These are phyloP conservation scores for Acanthosepion esculentum DNA, from an alignment of 2,888 invertebrate species.

Conservation along the genomic window DNA sequence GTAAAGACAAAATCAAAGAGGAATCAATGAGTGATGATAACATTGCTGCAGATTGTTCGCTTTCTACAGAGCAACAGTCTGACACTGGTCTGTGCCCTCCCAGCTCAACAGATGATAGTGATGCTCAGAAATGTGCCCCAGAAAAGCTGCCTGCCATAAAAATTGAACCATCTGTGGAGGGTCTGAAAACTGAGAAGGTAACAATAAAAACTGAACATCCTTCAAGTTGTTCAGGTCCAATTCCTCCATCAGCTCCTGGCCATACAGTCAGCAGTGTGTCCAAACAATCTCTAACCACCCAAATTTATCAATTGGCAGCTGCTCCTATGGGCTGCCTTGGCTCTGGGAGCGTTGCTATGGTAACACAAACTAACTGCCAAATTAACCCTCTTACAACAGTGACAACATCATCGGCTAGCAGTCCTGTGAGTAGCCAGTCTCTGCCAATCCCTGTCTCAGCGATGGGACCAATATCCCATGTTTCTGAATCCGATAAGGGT, in stretches of 20 bases:
- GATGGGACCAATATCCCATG: constrained; percentile 47
- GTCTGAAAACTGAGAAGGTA: constrained; percentile 34
- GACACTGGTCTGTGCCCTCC: constrained; percentile 36
- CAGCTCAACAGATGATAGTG: constrained; percentile 50
- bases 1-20: constrained; percentile 38
- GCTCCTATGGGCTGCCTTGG: constrained; percentile 59
- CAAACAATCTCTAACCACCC: constrained; percentile 52
- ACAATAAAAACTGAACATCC: constrained; percentile 49
- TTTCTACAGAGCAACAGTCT: constrained; percentile 51
- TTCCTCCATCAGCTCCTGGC: background rate
- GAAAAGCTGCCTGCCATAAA: constrained; percentile 34
- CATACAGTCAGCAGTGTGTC: constrained; percentile 40
- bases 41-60: constrained; percentile 51
- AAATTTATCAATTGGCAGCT: constrained; percentile 57
- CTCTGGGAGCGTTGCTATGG: constrained; percentile 51
- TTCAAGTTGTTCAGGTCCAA: constrained; percentile 48
- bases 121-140: constrained; percentile 50
- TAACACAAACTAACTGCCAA: constrained; percentile 49
- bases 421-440: constrained; percentile 51
- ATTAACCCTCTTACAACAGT: constrained; percentile 53
- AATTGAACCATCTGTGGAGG: background rate
- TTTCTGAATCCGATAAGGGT: constrained; percentile 55
- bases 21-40: constrained; percentile 51
- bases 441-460: constrained; percentile 58
- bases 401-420: constrained; percentile 53